Evolutionary conservation across 2,888 invertebrate genomes (phyloP), one percentile per base, ranked within the genome.

Genomic region (Abrostola tripartita): DNA sequence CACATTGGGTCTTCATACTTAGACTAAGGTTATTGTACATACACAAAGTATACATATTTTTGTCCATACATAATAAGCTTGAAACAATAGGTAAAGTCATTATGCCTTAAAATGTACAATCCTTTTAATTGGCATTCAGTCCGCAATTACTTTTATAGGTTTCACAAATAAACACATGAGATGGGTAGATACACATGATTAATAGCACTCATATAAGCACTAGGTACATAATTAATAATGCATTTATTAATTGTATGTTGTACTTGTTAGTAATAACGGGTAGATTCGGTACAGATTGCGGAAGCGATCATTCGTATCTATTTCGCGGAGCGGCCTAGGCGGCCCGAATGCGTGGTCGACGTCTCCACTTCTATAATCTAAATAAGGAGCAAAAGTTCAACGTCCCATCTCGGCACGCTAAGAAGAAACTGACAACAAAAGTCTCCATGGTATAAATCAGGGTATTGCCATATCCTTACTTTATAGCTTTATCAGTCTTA

Each of bases 381-480:
- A 94, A 94, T 94, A 94, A 94, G 94, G 94, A 92, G 91, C 93
- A 92, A 90, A 93, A 92, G 94, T 93, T 94, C 93, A 93, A 92
- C 87, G 93, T 88, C 93, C 88, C 88, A 86, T 78, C 85, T 85
- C 89, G 82, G 80, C 82, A 82, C 82, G 89, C 89, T 87, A 90
- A 85, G 85, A 90, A 90, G 88, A 89, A 88, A 87, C 61, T 66
- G 82, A 83, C 83, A 85, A 83, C 83, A 85, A 85, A 86, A 86
- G 85, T 89, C 87, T 89, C 81, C 83, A 85, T 65, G 66, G 52
- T 68, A 74, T 74, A 64, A 76, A 52, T 65, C 59, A 78, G 61
- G 57, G 68, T 8, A n/a, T 68, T 62, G 74, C 66, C 61, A 56
- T 55, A 52, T 14, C 11, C 24, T 12, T 12, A 47, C 14, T 1